Evolutionary conservation across 30 jellyfish, hydroid and myxozoan genomes (phyloP), one percentile per base, ranked within the genome.

Genomic region (Pseudorhiza aurosa): DNA sequence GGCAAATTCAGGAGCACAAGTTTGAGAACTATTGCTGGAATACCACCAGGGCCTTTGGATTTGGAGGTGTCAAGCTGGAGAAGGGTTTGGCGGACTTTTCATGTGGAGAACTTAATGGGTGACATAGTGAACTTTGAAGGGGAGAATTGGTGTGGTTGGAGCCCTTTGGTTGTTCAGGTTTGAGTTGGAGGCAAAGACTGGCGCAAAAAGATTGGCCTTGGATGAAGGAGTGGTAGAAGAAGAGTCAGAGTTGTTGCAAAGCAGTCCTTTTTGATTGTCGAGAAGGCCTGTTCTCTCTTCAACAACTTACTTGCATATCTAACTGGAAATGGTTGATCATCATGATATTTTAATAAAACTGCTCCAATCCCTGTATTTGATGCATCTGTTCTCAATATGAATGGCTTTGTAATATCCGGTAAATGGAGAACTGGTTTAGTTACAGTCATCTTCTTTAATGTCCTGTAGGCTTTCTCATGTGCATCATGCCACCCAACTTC

Each of bases 331-430:
- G 55, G 64, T 22, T 26, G 27, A 22, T 81, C 71, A 40, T 77
- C 82, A 77, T 77, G 71, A 2, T 77, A 57, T 47, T 77, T 49
- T 35, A 77, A 53, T 44, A 77, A 47, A n/a, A 32, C 89, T 26
- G 82, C 81, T 31, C 89, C 89, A 15, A 50, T 29, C 31, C 87
- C 87, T 17, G 63, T 74, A 74, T 51, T 51, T 25, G 87, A 74
- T 21, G 87, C 87, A 36, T 77, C 89, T 58, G 82, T 77, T 45
- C 73, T 50, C 65, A 77, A 55, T 14, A 36, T 19, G 30, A 33
- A 77, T 17, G 68, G 56, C 37, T 57, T 77, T 44, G 55, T 26
- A 22, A 44, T 28, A 12, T 77, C 68, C 17, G 82, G 82, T 31
- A 77, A 39, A 27, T 71, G 82, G 26, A 57, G 89, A 39, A 77